These are phyloP conservation scores for Ibycter americanus DNA, from an alignment of 2,797 vertebrate species.

Conservation along the genomic window DNA sequence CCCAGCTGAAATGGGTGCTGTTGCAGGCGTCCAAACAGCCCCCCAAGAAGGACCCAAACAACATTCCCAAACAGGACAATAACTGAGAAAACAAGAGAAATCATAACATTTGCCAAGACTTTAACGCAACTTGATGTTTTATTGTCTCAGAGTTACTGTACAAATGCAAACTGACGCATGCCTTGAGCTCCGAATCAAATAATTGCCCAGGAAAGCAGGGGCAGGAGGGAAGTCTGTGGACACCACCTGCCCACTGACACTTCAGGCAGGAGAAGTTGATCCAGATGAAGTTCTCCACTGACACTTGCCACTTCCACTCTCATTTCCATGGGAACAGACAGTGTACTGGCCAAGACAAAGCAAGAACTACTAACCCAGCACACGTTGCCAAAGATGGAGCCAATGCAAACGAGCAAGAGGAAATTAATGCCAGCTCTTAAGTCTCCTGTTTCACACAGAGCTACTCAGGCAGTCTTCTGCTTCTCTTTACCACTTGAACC, in stretches of 20 bases:
- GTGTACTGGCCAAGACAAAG: slow-evolving; percentile 15
- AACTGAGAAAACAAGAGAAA: neutral
- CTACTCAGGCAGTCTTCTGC: neutral
- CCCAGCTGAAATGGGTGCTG: neutral
- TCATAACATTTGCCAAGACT: neutral
- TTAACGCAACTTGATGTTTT: neutral
- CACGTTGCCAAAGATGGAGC: neutral
- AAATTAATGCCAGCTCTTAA: slow-evolving; percentile 33
- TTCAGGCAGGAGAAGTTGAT: neutral
- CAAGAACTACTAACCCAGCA: neutral
- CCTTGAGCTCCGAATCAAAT: neutral
- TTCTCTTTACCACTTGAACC: neutral
- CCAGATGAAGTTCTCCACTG: neutral
- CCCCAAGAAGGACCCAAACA: neutral
- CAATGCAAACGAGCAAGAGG: slow-evolving; percentile 1
- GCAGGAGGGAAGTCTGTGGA: neutral
- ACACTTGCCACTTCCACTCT: neutral
- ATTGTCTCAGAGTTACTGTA: neutral
- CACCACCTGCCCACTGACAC: neutral
- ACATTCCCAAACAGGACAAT: neutral
- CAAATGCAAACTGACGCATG: neutral
- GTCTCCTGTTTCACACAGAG: slow-evolving; percentile 1
- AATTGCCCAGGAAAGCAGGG: accelerated
- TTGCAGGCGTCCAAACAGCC: neutral
- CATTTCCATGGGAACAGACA: slow-evolving; percentile 55